Evolutionary conservation across 2,113 vertebrate genomes (phyloP).

Genomic region (Paracanthobrama guichenoti): DNA sequence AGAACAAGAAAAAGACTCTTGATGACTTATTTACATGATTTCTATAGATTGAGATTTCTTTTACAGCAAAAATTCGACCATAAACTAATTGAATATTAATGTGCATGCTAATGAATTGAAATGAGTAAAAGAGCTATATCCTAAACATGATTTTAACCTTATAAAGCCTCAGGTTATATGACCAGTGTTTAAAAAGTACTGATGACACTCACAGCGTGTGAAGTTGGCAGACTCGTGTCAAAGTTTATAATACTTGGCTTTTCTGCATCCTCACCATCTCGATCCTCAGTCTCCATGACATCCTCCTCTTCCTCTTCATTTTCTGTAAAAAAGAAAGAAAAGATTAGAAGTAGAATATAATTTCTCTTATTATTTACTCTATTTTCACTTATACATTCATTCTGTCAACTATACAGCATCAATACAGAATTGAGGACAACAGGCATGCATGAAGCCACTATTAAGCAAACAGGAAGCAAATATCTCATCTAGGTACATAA

Average conservation of each 20-base stretch:
- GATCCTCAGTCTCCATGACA: slow-evolving; percentile 93
- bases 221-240: slow-evolving; percentile 94
- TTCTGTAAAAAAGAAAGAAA: slow-evolving; percentile 66
- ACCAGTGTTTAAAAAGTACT: background rate
- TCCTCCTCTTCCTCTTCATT: slow-evolving; percentile 86
- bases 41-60: background rate
- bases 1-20: background rate
- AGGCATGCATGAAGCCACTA: background rate
- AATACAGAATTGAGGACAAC: background rate
- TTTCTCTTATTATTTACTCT: background rate
- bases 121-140: background rate
- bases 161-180: background rate
- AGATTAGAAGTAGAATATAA: background rate
- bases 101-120: background rate
- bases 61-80: background rate
- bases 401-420: background rate
- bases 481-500: background rate
- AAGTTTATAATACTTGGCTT: slow-evolving; percentile 92
- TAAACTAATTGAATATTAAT: background rate
- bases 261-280: slow-evolving; percentile 82
- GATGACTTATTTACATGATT: background rate
- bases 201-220: slow-evolving; percentile 83
- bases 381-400: background rate
- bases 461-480: background rate
- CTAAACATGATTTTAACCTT: background rate